Percentiles rank a stretch among this genome's conserved stretches.
These are phyloP conservation scores for Masticophis lateralis DNA, from an alignment of 2,797 vertebrate species.

Conservation along the genomic window DNA sequence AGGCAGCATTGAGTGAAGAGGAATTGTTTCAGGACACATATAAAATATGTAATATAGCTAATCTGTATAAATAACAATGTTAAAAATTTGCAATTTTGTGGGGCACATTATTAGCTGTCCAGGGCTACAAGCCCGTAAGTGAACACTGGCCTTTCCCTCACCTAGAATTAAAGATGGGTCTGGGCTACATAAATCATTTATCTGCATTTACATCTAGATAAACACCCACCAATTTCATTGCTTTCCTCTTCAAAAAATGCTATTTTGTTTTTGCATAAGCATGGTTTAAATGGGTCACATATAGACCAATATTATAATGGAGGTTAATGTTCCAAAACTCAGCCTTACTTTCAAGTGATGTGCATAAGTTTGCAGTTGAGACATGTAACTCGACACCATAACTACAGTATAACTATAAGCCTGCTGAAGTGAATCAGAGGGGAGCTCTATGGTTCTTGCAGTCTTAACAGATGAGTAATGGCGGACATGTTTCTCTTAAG, in stretches of 20 bases:
- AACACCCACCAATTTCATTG: background rate
- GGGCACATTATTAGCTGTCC: background rate
- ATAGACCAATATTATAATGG: background rate
- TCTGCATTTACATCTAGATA: background rate
- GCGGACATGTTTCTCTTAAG: background rate
- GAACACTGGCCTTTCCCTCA: too few species aligned
- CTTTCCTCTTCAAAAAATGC: background rate
- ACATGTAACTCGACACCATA: background rate
- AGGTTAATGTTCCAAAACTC: background rate
- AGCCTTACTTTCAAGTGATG: background rate
- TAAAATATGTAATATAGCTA: background rate
- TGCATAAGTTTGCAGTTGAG: background rate
- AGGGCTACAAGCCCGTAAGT: background rate
- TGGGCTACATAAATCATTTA: background rate
- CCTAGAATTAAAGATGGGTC: background rate
- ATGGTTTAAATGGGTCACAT: background rate
- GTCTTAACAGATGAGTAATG: background rate
- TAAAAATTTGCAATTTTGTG: background rate
- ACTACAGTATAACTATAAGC: background rate
- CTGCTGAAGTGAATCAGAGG: background rate
- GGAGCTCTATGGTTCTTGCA: background rate
- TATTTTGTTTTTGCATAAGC: background rate
- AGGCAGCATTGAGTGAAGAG: background rate
- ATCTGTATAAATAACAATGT: background rate
- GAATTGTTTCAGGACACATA: background rate